Base-by-base conservation (phyloP, 2,888 invertebrate genomes). In the Micoletzkya japonica region DNA sequence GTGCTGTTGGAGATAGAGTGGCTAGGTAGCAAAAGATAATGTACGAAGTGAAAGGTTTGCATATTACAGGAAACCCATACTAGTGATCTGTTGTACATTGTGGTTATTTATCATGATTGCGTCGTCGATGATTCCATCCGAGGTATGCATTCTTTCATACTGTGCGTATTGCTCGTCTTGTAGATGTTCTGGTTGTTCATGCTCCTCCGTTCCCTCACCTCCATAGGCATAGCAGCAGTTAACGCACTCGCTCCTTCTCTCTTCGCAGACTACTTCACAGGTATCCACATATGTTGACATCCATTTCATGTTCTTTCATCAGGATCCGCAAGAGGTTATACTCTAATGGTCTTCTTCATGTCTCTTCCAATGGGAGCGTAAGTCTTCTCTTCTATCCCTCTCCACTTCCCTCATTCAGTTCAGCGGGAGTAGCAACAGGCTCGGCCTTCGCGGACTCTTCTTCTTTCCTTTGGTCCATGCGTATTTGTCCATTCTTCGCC, bases 151-250 rank as follows among this genome's bases (percentile, higher is more conserved):
- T 26, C n/a, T n/a, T 44, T 20, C 20, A 44, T 14, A 14, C 44
- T 14, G 10, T 44, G 44, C 14, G 44, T 44, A 44, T 44, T 10
- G 20, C 20, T 44, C 10, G 20, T 66, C 24, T n/a, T n/a, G n/a
- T 7, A 66, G 64, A 66, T 66, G 36, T 66, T 66, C 54, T 66
- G 64, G 64, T 37, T 66, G n/a, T 66, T 66, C 10, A 28, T 66
- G 7, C n/a, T 66, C 26, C 2, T 66, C 54, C 64, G 64, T 20
- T 66, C 64, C 0, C 30, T 66, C 3, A 52, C 64, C 24, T 52
- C 64, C 26, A 37, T 66, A 17, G 54, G 64, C 17, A 66, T 52
- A 7, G 2, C 64, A 6, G 24, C 64, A 37, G 37, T 66, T 1
- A 37, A 7, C 24, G 64, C 50, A 2, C 54, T 66, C 1, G 17